These are phyloP conservation scores for Calosoma granatense DNA, from an alignment of 1,140 invertebrate genomes.

Conservation along the genomic window DNA sequence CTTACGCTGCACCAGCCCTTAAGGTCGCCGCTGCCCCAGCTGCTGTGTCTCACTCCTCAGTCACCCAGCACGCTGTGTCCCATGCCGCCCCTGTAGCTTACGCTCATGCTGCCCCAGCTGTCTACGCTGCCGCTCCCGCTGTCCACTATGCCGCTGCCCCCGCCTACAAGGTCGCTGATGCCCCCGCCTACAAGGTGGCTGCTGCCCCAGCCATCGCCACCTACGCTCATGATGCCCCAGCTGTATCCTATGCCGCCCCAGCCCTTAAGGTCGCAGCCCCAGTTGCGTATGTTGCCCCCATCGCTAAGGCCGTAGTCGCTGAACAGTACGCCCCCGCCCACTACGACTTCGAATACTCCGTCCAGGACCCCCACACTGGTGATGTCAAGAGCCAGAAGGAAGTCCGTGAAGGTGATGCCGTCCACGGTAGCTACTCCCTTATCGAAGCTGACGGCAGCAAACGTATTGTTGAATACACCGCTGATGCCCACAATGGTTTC, in stretches of 20 bases:
- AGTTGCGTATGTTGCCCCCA: slow-evolving; percentile 8
- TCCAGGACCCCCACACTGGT: background rate
- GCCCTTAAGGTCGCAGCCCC: slow-evolving; percentile 23
- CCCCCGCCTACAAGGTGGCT: slow-evolving; percentile 11
- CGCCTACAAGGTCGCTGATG: slow-evolving; percentile 1
- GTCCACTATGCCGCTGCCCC: slow-evolving; percentile 10
- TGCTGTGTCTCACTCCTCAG: background rate
- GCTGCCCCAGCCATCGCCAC: slow-evolving; percentile 15
- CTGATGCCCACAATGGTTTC: slow-evolving; percentile 18
- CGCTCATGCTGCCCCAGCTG: slow-evolving; percentile 13
- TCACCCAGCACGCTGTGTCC: slow-evolving; percentile 1
- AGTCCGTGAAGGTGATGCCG: slow-evolving; percentile 21
- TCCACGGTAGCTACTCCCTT: slow-evolving; percentile 28
- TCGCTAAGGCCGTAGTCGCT: background rate
- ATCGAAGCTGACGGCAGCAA: slow-evolving; percentile 41
- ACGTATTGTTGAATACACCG: slow-evolving; percentile 30
- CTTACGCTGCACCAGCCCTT: slow-evolving; percentile 10
- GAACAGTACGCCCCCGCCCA: background rate
- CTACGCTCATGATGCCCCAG: slow-evolving; percentile 10
- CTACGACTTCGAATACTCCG: background rate
- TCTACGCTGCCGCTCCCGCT: slow-evolving; percentile 22
- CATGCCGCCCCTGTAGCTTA: slow-evolving; percentile 9
- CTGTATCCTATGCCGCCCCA: slow-evolving; percentile 30
- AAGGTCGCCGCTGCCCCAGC: slow-evolving; percentile 14
- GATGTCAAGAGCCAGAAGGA: slow-evolving; percentile 9